Base-by-base conservation (phyloP, 2,888 invertebrate genomes). In the Clunio marinus region DNA sequence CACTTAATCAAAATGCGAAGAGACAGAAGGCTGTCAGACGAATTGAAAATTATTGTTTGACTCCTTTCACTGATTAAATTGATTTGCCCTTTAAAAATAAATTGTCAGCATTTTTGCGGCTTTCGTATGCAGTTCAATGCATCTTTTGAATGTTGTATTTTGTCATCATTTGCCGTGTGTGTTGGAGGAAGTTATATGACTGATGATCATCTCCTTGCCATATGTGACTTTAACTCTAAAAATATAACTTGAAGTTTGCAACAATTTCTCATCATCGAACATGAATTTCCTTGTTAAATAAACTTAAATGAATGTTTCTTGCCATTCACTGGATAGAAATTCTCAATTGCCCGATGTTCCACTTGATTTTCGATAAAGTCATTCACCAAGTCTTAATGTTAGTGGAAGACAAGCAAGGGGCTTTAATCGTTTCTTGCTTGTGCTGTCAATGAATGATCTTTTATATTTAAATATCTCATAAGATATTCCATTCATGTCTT, bases 241-340 rank as follows among this genome's bases (percentile, higher is more conserved):
- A 41, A 41, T 41, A 41, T n/a, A 41, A 41, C 41, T 41, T 41
- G 41, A 15, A 41, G n/a, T n/a, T n/a, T n/a, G n/a, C n/a, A n/a
- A n/a, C n/a, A n/a, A 15, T n/a, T 41, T 41, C 41, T n/a, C n/a
- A 41, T 41, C 41, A 41, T 41, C 15, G n/a, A 2, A 5, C n/a
- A n/a, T n/a, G n/a, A n/a, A 15, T n/a, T n/a, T 2, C 15, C 41
- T 41, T 41, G 41, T 41, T 15, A n/a, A 15, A 3, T 2, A 10
- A 41, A 41, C n/a, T 41, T 41, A 15, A 41, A 41, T n/a, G n/a
- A n/a, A n/a, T n/a, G n/a, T n/a, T n/a, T n/a, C n/a, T n/a, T n/a
- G n/a, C n/a, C n/a, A n/a, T n/a, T n/a, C n/a, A n/a, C n/a, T n/a
- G n/a, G n/a, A n/a, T n/a, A n/a, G n/a, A n/a, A n/a, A n/a, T n/a